Evolutionary conservation across 2,888 invertebrate species (phyloP), one percentile per base, ranked within the genome.

Genomic region (Allolobophora icterica): DNA sequence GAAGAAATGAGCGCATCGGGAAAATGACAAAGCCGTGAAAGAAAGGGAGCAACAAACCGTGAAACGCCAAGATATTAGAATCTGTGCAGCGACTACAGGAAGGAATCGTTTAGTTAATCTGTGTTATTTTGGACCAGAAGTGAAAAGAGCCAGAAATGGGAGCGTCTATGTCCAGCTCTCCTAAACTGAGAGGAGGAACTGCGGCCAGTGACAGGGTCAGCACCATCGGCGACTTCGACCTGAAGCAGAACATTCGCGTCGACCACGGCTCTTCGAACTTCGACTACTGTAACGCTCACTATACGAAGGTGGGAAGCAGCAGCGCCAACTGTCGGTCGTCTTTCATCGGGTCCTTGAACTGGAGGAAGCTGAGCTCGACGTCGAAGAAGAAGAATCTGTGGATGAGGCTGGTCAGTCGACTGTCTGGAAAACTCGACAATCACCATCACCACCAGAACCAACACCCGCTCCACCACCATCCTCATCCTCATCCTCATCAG

Each of bases 391-490:
- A 52, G 58, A 89, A 42, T 58, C 87, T 91, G 30, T 91, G 91
- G 91, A 45, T 45, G 87, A 87, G 89, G n/a, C 21, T 91, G 89
- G 91, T 87, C 24, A 45, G 52, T 45, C 38, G 84, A 45, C 34
- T 91, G 34, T 91, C 91, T 33, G 91, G 91, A 89, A 91, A 91
- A 38, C 89, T 87, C 34, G 87, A 87, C 34, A 34, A 87, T 24
- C 35, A 87, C 35, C n/a, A 34, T 6, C 84, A 84, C 5, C 4
- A 87, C 19, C 87, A 87, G 6, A 1, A 34, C 15, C 87, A 87
- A 5, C 87, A 5, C 35, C 87, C 35, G 2, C 87, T 0, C 35
- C 87, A 87, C 19, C 87, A 2, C 24, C 4, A 33, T 21, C 87
- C 35, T 21, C 84, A 33, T 6, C 35, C 5, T 17, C 13, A 13